Evolutionary conservation across 2,797 vertebrate species (phyloP).

Genomic region (Gastrophryne carolinensis): DNA sequence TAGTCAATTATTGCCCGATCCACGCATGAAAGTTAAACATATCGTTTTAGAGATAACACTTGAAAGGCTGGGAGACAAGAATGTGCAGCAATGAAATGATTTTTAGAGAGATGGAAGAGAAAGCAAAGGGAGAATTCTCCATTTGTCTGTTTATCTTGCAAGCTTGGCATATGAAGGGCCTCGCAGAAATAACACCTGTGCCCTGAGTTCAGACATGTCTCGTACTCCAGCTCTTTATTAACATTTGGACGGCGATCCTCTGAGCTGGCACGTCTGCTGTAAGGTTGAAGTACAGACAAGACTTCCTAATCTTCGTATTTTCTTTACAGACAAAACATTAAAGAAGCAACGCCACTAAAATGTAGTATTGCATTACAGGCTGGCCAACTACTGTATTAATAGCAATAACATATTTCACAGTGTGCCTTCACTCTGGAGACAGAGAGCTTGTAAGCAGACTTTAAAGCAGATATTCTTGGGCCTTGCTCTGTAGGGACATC

Average conservation of each 20-base stretch:
- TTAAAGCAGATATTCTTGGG: not conserved
- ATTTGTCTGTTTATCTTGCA: constrained; percentile 34
- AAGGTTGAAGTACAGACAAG: constrained; percentile 2
- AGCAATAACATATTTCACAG: not conserved
- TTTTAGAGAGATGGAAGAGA: constrained; percentile 34
- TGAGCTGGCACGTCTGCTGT: constrained; percentile 3
- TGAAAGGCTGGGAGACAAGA: constrained; percentile 70
- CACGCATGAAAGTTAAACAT: constrained; percentile 71
- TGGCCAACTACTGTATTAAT: not conserved
- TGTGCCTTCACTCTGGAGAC: not conserved
- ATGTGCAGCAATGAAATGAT: constrained; percentile 28
- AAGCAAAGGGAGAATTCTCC: constrained; percentile 12
- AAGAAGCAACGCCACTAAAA: not conserved
- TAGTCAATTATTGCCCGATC: constrained; percentile 70
- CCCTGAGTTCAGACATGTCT: constrained; percentile 25
- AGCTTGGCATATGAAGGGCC: not conserved
- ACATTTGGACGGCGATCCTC: not conserved
- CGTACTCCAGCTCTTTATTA: constrained; percentile 4
- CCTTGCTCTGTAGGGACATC: not conserved
- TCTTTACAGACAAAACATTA: not conserved
- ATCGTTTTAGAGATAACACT: constrained; percentile 65
- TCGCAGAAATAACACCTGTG: constrained; percentile 1
- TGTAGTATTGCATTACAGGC: not conserved
- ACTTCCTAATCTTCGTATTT: not conserved
- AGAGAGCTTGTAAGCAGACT: not conserved